phyloP scores from a whole-genome alignment of 2,888 invertebrate genomes.

The Malachius bipustulatus region DNA sequence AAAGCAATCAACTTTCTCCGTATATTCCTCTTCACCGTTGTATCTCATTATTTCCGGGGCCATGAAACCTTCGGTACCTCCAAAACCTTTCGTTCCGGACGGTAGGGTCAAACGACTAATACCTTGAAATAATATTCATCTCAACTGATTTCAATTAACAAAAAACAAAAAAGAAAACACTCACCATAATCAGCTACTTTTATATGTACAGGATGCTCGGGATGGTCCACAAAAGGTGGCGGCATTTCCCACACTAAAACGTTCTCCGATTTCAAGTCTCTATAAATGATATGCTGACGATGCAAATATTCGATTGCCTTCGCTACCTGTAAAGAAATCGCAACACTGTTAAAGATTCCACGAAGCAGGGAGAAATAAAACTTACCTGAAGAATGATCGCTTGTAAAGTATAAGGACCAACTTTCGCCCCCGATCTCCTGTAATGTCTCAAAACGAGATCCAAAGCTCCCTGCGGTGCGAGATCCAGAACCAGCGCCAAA shows the following conservation, averaged over 20 bases:
- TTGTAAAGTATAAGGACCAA: slow-evolving; percentile 71
- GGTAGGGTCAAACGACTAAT: slow-evolving; percentile 81
- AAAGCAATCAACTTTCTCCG: slow-evolving; percentile 97
- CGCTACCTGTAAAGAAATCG: slow-evolving; percentile 53
- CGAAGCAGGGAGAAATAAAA: no score
- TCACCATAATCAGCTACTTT: slow-evolving; percentile 92
- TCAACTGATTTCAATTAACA: slow-evolving; percentile 6
- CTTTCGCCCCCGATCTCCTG: slow-evolving; percentile 68
- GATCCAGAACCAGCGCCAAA: slow-evolving; percentile 72
- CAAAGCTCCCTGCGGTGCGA: slow-evolving; percentile 88
- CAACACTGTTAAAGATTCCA: no score
- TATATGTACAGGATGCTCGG: slow-evolving; percentile 64
- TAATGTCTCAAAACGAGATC: slow-evolving; percentile 76
- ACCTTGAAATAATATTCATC: slow-evolving; percentile 43
- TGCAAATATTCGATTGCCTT: slow-evolving; percentile 94
- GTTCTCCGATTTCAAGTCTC: slow-evolving; percentile 92
- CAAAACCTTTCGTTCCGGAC: slow-evolving; percentile 92
- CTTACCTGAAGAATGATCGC: slow-evolving; percentile 70
- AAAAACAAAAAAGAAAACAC: not conserved
- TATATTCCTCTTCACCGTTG: slow-evolving; percentile 98
- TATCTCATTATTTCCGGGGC: slow-evolving; percentile 97
- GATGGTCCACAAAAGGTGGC: slow-evolving; percentile 55
- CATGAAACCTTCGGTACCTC: slow-evolving; percentile 98
- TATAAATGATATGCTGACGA: slow-evolving; percentile 82
- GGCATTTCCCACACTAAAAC: slow-evolving; percentile 97